Percentiles rank a stretch among this genome's conserved stretches.
phyloP scores from a whole-genome alignment of 2,888 invertebrate species.

The Brachyptera risi region DNA sequence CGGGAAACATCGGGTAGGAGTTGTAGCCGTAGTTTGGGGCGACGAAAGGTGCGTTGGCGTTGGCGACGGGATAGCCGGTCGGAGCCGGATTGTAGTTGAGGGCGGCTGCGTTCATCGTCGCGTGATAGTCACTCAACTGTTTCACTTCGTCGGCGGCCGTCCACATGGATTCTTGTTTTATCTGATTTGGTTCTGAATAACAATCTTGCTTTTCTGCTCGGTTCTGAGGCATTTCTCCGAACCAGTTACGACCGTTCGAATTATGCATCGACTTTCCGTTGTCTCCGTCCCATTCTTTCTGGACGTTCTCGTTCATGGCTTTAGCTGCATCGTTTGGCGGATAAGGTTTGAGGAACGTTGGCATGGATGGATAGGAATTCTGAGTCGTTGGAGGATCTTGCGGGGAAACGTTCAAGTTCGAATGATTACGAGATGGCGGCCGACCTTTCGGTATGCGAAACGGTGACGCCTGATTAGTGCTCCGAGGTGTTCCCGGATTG shows the following conservation, averaged over 20 bases:
- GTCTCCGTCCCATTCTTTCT: slow-evolving; percentile 18
- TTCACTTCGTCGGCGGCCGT: slow-evolving; percentile 41
- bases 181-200: slow-evolving; percentile 15
- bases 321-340: slow-evolving; percentile 54
- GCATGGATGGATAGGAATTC: too few relatives aligned
- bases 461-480: slow-evolving; percentile 45
- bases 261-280: too few relatives aligned
- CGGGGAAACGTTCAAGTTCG: slow-evolving; percentile 26
- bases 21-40: slow-evolving; percentile 39
- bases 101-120: slow-evolving; percentile 35
- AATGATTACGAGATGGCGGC: slow-evolving; percentile 59
- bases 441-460: slow-evolving; percentile 62
- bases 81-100: slow-evolving; percentile 28
- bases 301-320: too few relatives aligned
- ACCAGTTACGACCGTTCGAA: background rate
- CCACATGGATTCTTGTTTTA: slow-evolving; percentile 41
- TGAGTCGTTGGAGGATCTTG: too few relatives aligned
- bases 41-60: slow-evolving; percentile 49
- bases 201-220: too few relatives aligned
- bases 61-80: slow-evolving; percentile 32
- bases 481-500: too few relatives aligned
- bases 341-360: slow-evolving; percentile 56
- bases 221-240: background rate
- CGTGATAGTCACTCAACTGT: slow-evolving; percentile 42
- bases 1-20: slow-evolving; percentile 30